Base-by-base conservation (phyloP, 2,797 vertebrate species). In the Morus bassanus region DNA sequence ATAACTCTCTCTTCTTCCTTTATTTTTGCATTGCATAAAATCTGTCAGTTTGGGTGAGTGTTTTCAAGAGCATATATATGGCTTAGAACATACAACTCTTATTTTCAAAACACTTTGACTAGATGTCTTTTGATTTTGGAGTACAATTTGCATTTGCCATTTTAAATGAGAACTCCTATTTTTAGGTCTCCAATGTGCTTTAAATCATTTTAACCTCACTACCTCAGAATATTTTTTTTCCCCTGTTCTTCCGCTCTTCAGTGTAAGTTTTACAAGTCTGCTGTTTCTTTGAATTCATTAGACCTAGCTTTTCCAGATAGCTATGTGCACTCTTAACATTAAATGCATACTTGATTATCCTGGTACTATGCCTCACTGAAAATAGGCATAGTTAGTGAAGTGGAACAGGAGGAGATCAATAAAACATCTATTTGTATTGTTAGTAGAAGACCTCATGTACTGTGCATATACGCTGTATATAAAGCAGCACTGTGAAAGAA, bases 371-470 rank as follows among this genome's bases (percentile, higher is more conserved):
- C 33, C 80, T 89, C 39, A 30, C 51, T 60, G 86, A 76, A 84
- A 94, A 91, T 5, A 84, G 65, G 61, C 67, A 53, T 15, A 60
- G 53, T 68, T 81, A 88, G 83, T 81, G 69, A 88, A 78, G 73
- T 59, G 59, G 76, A 95, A 93, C 6, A 3, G 87, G 37, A 78
- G 69, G 69, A 84, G 83, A 96, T 94, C 91, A 93, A 96, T 97
- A 82, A 54, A 91, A 84, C 73, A 81, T 43, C 68, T 81, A 50
- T 39, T 69, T 90, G 65, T 53, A 74, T 23, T 91, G 56, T 73
- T 79, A 89, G 77, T 4, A 18, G 43, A 57, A 46, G n/a, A 53
- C 14, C 59, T 88, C 67, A 30, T 35, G 15, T 17, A n/a, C 75
- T 15, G 27, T 45, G 73, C 74, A 54, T 17, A 28, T 18, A 51